Evolutionary conservation across 64 coral and sea anemone species (phyloP).

Genomic region (Orbicella faveolata): DNA sequence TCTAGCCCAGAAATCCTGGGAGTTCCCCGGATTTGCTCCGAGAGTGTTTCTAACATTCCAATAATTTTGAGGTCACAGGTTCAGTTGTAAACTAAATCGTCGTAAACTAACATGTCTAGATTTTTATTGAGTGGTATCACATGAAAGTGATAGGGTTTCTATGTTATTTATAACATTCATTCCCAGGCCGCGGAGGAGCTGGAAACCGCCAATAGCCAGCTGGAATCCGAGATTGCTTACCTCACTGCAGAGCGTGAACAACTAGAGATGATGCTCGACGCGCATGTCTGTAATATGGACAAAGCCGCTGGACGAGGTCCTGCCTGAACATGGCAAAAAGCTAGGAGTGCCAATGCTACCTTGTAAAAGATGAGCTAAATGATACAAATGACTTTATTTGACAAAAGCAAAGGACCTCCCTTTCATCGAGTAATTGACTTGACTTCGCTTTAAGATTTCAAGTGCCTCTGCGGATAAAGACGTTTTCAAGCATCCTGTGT

Average conservation of each 20-base stretch:
- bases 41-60: no score
- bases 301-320: constrained; percentile 66
- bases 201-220: constrained; percentile 83
- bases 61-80: no score
- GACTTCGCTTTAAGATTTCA: no score
- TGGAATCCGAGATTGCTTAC: constrained; percentile 97
- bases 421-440: no score
- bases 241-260: constrained; percentile 75
- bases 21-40: no score
- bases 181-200: constrained; percentile 87
- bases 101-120: no score
- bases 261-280: constrained; percentile 90
- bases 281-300: constrained; percentile 77
- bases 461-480: no score
- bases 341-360: not conserved
- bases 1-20: no score
- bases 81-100: no score
- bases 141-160: not conserved
- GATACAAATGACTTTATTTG: not conserved
- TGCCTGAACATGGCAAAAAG: constrained; percentile 11
- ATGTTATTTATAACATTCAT: not conserved
- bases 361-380: not conserved
- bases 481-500: no score
- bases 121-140: not conserved
- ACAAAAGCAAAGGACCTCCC: not conserved